Evolutionary conservation across 2,888 invertebrate species (phyloP), one percentile per base, ranked within the genome.

Genomic region (Drosophila subquinaria): DNA sequence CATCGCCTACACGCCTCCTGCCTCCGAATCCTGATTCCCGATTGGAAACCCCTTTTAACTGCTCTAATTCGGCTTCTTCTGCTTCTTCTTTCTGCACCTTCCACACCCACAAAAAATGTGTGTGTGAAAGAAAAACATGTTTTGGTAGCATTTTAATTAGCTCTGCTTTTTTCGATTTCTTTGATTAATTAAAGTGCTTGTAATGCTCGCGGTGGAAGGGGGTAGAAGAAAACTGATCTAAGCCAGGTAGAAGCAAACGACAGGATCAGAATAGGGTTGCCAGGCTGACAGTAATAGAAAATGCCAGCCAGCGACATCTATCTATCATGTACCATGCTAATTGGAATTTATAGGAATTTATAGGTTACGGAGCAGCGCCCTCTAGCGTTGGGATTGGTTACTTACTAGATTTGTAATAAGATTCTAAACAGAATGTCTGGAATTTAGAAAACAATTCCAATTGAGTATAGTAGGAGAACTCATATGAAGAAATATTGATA

Each of bases 1-100:
- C 92, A 91, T 91, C 92, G 83, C 79, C 82, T 89, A 72, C 70
- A 90, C 91, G 84, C 92, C 92, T 67, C 40, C 33, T 13, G 0
- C 30, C 45, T 47, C 8, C 4, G 45, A 27, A 1, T 27, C 50
- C 8, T 30, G 27, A 23, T 1, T 23, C 48, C 8, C 36, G 35
- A 51, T 53, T 38, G 9, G 9, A 8, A 47, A 42, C 50, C 38
- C 50, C 48, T 62, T 70, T 69, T 59, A 79, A 73, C 78, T 61
- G 60, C 55, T 75, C 53, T 36, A 4, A 3, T 6, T n/a, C 33
- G 33, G 42, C 36, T 42, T 40, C 20, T 23, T 40, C 20, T 23
- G 9, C 55, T 33, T 30, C 20, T 13, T 51, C 43, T 53, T 65
- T 4, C 51, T 53, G 38, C 50, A 51, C 59, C 63, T 69, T 69